A percentile compares a stretch with the other conserved stretches of the same genome.
Conservation (phyloP, 2,113 vertebrate genomes). For the Misgurnus anguillicaudatus region DNA sequence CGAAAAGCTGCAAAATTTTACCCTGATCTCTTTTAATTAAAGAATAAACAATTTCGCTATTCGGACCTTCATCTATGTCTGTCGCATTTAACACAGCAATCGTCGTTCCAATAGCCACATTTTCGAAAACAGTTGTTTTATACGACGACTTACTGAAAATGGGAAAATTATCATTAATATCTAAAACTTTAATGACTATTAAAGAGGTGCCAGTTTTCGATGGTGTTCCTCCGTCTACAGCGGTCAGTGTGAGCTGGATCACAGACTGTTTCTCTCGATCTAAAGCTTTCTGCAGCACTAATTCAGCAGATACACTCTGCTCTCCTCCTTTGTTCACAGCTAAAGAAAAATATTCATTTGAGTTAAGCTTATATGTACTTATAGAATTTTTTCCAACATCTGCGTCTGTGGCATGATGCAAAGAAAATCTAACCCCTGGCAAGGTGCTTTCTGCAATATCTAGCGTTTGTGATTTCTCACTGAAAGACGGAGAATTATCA, state of each 20-base stretch:
- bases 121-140: conserved; percentile 72
- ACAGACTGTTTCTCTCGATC: conserved; percentile 74
- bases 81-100: conserved; percentile 70
- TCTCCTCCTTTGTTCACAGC: conserved; percentile 71
- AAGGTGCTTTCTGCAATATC: conserved; percentile 72
- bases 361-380: conserved; percentile 76
- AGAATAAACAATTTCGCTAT: conserved; percentile 70
- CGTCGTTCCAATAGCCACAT: conserved; percentile 57
- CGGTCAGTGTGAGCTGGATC: conserved; percentile 66
- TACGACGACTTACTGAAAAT: conserved; percentile 72
- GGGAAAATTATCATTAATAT: conserved; percentile 81
- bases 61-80: conserved; percentile 77
- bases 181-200: conserved; percentile 73
- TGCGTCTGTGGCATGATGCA: conserved; percentile 75
- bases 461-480: conserved; percentile 64
- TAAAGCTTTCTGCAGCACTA: conserved; percentile 78
- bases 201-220: conserved; percentile 70
- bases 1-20: conserved; percentile 64
- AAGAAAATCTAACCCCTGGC: conserved; percentile 68
- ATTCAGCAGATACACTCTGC: conserved; percentile 71
- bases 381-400: conserved; percentile 74
- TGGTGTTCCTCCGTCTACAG: conserved; percentile 72
- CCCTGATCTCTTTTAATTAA: conserved; percentile 67
- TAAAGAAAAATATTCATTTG: conserved; percentile 71
- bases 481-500: conserved; percentile 79